Evolutionary conservation across 2,888 invertebrate species (phyloP), one percentile per base, ranked within the genome.

Genomic region (Drosophila nr. perissopoda): DNA sequence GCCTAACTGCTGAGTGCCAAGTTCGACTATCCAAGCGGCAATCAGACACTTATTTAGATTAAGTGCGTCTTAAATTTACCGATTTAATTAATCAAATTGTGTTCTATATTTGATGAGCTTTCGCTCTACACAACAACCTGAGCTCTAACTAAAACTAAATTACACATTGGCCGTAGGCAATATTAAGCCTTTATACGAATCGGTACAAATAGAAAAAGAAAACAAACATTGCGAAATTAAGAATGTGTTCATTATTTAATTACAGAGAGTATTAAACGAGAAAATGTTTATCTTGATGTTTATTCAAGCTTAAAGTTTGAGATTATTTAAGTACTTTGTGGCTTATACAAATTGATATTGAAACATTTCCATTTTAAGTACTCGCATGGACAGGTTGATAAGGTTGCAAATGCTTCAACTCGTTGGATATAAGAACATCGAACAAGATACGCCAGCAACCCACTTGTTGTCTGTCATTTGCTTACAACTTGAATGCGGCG

Each of bases 71-170:
- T 76, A 61, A 79, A 82, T 70, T 76, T 69, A 53, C 54, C 51
- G 59, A 74, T 73, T 80, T 89, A 87, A 87, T 90, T 90, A 89
- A 90, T 84, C 78, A 80, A 90, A 90, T 75, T 84, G 68, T 78
- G 64, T 78, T 79, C 49, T 66, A 68, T 65, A 66, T 72, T 63
- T 74, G 56, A 74, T 70, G 57, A 56, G 62, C 27, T 48, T 29
- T 49, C 27, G 21, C 27, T 18, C 18, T 18, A 8, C 25, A 25
- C 31, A 42, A n/a, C 33, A 13, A 21, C 2, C 5, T 18, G 16
- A 5, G 34, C 25, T 25, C 36, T 34, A 38, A 7, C 42, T 48
- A 11, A 34, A 48, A 59, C 34, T 29, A 36, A 60, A 51, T 57
- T 57, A 21, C 16, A 31, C 29, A 11, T 21, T 31, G n/a, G 6